A percentile compares a stretch with the other conserved stretches of the same genome.
phyloP scores from a whole-genome alignment of 2,888 invertebrate species.

The Conus canariensis region DNA sequence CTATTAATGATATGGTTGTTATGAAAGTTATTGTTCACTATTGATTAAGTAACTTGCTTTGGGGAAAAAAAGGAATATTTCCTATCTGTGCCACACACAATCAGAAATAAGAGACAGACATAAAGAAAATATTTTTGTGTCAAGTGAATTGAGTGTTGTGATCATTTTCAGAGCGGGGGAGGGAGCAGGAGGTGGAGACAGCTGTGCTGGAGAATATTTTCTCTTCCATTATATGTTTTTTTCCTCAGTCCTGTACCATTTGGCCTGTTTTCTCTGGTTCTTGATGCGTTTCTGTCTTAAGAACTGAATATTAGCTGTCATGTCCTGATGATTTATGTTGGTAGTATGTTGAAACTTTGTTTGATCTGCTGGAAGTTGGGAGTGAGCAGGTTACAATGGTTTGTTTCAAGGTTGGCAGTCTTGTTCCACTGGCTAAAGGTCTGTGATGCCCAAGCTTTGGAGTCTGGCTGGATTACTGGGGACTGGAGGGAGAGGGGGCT shows the following conservation, averaged over 20 bases:
- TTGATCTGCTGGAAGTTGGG: not conserved
- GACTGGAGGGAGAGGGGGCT: not conserved
- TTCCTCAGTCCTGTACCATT: not conserved
- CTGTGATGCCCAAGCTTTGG: slow-evolving; percentile 16
- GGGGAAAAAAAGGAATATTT: too few species aligned
- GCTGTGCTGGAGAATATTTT: not conserved
- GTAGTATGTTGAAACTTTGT: not conserved
- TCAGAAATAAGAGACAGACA: too few species aligned
- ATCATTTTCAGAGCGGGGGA: too few species aligned
- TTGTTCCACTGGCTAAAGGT: slow-evolving; percentile 27
- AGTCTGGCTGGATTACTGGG: not conserved
- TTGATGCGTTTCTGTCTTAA: not conserved
- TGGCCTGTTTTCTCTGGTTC: not conserved
- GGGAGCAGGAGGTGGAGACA: too few species aligned
- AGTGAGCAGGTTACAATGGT: not conserved
- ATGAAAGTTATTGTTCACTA: too few species aligned
- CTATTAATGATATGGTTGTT: too few species aligned
- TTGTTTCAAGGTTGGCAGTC: not conserved
- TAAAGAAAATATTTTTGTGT: too few species aligned
- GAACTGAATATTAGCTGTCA: too few species aligned
- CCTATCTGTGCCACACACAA: too few species aligned
- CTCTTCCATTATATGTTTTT: not conserved
- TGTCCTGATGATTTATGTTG: not conserved
- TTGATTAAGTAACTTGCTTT: too few species aligned
- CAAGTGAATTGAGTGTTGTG: too few species aligned